These are phyloP conservation scores for Sebastes minor DNA, from an alignment of 2,797 vertebrate species.

Conservation along the genomic window DNA sequence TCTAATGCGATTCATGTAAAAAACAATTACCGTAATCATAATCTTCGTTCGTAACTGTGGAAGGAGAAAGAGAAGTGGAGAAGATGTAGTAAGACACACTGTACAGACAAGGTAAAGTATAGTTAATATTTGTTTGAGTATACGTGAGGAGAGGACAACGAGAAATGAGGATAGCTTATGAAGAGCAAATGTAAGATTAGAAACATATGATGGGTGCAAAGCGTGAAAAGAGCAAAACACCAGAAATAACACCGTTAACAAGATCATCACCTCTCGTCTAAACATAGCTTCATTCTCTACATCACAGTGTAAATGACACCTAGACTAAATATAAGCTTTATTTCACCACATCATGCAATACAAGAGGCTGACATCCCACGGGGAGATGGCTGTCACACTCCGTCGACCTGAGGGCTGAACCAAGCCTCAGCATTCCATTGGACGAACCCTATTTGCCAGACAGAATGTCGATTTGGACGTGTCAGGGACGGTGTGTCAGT, in stretches of 20 bases:
- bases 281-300: neutral
- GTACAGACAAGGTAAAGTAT: neutral
- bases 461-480: neutral
- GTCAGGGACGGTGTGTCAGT: too few relatives aligned
- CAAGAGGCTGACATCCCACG: neutral
- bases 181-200: neutral
- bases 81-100: neutral
- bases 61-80: neutral
- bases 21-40: slow-evolving; percentile 69
- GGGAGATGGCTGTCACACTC: neutral
- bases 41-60: slow-evolving; percentile 40
- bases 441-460: neutral
- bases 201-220: neutral
- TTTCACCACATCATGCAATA: neutral
- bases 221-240: neutral
- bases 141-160: neutral
- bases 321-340: neutral
- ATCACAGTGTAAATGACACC: slow-evolving; percentile 7
- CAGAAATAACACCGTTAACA: neutral
- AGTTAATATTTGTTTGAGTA: neutral
- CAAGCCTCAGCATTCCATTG: neutral
- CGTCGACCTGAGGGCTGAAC: neutral
- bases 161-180: neutral
- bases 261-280: neutral
- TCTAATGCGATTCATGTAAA: neutral